Percentiles rank a stretch among this genome's conserved stretches.
These are phyloP conservation scores for Gobiocypris rarus DNA, from an alignment of 2,113 vertebrate genomes.

Conservation along the genomic window DNA sequence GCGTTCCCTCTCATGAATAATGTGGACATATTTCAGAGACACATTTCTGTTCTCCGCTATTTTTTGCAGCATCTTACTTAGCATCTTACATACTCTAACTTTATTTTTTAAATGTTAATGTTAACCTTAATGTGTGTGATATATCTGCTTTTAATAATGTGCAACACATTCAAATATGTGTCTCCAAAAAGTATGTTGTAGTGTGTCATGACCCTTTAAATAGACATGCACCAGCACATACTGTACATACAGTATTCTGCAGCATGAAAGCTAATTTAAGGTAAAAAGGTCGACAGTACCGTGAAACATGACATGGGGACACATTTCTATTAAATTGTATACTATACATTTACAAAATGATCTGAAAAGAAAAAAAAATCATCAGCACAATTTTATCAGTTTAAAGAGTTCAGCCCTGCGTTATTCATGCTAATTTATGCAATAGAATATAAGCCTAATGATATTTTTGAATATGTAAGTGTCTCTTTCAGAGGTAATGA, in stretches of 20 bases:
- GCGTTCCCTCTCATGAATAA: neutral
- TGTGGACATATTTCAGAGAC: neutral
- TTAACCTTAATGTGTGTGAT: no score
- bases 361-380: neutral
- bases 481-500: conserved; percentile 72
- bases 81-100: no score
- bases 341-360: neutral
- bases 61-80: no score
- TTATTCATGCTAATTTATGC: conserved; percentile 79
- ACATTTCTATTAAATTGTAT: neutral
- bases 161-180: no score
- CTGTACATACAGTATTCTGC: no score
- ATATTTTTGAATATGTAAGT: conserved; percentile 77
- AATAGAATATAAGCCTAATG: conserved; percentile 69
- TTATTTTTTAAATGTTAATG: neutral
- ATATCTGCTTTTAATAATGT: no score
- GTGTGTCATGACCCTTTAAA: no score
- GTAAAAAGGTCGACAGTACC: neutral
- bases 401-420: conserved; percentile 63
- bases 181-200: no score
- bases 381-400: conserved; percentile 60
- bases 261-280: neutral
- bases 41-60: neutral
- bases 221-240: no score
- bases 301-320: neutral